A percentile compares a stretch with the other conserved stretches of the same genome.
phyloP scores from a whole-genome alignment of 2,888 invertebrate species.

The Hypsopygia costalis region DNA sequence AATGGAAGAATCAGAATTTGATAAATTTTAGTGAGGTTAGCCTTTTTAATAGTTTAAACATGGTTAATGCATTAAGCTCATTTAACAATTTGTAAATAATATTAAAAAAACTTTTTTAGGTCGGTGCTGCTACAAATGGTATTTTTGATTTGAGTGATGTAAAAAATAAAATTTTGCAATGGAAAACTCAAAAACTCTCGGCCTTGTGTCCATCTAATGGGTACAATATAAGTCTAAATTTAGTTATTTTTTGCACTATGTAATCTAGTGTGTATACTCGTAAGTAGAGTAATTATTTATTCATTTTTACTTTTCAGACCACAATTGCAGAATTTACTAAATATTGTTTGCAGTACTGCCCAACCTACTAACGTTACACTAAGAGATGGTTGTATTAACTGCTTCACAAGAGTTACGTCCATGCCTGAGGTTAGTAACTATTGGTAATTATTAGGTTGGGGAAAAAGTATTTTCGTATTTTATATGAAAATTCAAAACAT shows the following conservation, averaged over 20 bases:
- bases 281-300: background rate
- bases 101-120: slow-evolving; percentile 40
- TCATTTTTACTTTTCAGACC: slow-evolving; percentile 34
- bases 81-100: too few species aligned
- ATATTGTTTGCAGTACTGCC: slow-evolving; percentile 83
- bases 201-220: slow-evolving; percentile 66
- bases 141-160: slow-evolving; percentile 68
- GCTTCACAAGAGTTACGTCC: slow-evolving; percentile 80
- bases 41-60: too few species aligned
- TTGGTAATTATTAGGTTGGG: too few species aligned
- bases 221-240: slow-evolving; percentile 31
- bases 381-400: slow-evolving; percentile 83
- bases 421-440: slow-evolving; percentile 55
- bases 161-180: slow-evolving; percentile 71
- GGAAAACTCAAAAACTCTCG: slow-evolving; percentile 70
- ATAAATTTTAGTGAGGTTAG: slow-evolving; percentile 69
- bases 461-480: too few species aligned
- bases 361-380: slow-evolving; percentile 78
- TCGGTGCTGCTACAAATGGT: slow-evolving; percentile 58
- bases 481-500: too few species aligned
- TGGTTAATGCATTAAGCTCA: too few species aligned
- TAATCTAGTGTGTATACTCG: background rate
- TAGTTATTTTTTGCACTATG: background rate
- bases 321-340: slow-evolving; percentile 76
- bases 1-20: slow-evolving; percentile 62